A percentile compares a stretch with the other conserved stretches of the same genome.
phyloP scores from a whole-genome alignment of 2,888 invertebrate genomes.

The Gari tellinella region DNA sequence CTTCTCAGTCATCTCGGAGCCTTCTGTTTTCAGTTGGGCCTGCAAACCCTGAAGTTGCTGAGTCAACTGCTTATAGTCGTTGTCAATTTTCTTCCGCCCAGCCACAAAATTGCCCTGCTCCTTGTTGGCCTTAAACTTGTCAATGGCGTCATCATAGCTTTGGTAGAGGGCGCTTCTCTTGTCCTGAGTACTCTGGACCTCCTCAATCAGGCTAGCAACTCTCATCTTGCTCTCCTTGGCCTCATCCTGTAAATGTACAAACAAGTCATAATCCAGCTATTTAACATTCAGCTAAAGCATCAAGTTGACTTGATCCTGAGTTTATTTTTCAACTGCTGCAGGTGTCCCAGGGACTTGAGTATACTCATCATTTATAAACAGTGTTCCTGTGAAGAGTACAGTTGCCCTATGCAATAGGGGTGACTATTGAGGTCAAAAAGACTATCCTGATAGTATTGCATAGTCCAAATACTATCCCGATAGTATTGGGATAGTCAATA shows the following conservation, averaged over 20 bases:
- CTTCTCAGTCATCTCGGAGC: slow-evolving; percentile 87
- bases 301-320: too few species aligned
- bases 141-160: slow-evolving; percentile 87
- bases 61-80: slow-evolving; percentile 87
- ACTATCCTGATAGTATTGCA: too few species aligned
- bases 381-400: too few species aligned
- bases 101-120: slow-evolving; percentile 85
- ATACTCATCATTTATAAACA: too few species aligned
- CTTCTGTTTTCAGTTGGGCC: slow-evolving; percentile 87
- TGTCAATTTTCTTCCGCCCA: slow-evolving; percentile 87
- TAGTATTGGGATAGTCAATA: too few species aligned
- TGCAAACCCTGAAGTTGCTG: slow-evolving; percentile 86
- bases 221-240: slow-evolving; percentile 86
- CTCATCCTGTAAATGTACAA: slow-evolving; percentile 86
- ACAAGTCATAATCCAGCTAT: too few species aligned
- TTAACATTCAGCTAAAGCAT: too few species aligned
- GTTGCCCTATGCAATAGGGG: too few species aligned
- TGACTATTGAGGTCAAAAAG: too few species aligned
- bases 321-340: too few species aligned
- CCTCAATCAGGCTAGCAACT: slow-evolving; percentile 86
- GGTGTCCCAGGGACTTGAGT: too few species aligned
- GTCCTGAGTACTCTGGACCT: slow-evolving; percentile 87
- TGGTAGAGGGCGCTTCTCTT: slow-evolving; percentile 87
- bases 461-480: too few species aligned
- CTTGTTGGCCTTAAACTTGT: slow-evolving; percentile 87